Evolutionary conservation across 2,797 vertebrate genomes (phyloP).

Genomic region (Sebastes kiyomatsui): DNA sequence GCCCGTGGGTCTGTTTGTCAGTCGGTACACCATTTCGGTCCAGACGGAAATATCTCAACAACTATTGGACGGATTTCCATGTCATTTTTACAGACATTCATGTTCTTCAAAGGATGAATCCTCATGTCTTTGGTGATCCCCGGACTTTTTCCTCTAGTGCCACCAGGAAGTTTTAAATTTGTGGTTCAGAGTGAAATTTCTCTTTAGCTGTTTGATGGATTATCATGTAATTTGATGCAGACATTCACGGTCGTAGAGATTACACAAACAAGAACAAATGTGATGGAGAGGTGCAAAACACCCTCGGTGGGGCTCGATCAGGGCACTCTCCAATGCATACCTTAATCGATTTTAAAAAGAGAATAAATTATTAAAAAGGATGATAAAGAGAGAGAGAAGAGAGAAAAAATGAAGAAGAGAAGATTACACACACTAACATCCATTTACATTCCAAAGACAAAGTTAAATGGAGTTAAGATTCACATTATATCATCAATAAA

Average conservation of each 20-base stretch:
- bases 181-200: not conserved
- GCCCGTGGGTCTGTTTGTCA: not conserved
- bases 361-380: too few species aligned
- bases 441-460: too few species aligned
- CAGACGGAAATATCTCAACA: not conserved
- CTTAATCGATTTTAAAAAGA: too few species aligned
- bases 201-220: not conserved
- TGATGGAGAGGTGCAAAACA: too few species aligned
- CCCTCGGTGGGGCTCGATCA: too few species aligned
- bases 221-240: not conserved
- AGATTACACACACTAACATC: too few species aligned
- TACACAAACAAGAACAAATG: too few species aligned
- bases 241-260: not conserved
- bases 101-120: not conserved
- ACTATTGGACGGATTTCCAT: not conserved
- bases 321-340: too few species aligned
- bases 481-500: too few species aligned
- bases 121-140: not conserved
- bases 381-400: too few species aligned
- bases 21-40: not conserved
- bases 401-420: too few species aligned
- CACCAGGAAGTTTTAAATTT: not conserved
- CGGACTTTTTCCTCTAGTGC: not conserved
- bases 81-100: not conserved
- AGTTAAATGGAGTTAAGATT: too few species aligned